Base-by-base conservation (phyloP, 2,113 vertebrate genomes). In the Cricetomys ansorgei region DNA sequence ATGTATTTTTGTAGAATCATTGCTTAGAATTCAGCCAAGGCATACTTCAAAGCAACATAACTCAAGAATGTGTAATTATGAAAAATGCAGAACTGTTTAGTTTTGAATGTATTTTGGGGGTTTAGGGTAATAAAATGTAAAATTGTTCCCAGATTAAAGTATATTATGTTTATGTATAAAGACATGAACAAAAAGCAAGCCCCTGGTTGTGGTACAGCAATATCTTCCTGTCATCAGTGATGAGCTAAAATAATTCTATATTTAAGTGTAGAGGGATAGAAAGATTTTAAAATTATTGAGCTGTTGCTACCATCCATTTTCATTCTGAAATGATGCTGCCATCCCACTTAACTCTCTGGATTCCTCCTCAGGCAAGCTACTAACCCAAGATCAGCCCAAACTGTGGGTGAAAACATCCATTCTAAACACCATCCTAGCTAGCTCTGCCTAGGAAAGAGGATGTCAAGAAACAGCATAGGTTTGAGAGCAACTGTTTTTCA, bases 191-290 rank as follows among this genome's bases (percentile, higher is more conserved):
- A 72, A 83, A 92, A 59, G 4, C 59, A 19, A 88, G 6, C 4
- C 4, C 1, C 16, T 27, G 21, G 29, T 91, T 87, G 27, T 72
- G 21, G 9, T 48, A 55, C 0, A 64, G 34, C 9, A 48, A 65
- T 15, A 3, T 40, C 4, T 89, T 0, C 37, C 1, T 77, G 6
- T 5, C 7, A 15, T 40, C 53, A n/a, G 0, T 3, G 9, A 21
- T 6, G 50, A 86, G 17, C 9, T 67, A 11, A 65, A 83, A 43
- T 43, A 67, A 45, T 5, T 16, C 1, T 0, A 25, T 62, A 34
- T 40, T 76, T 81, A 29, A 81, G 11, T 4, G 0, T 31, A 6
- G 55, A 59, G 16, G 16, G 7, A 13, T 27, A 85, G 25, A 48
- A 27, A 48, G 17, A 0, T 9, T 77, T 4, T 73, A 23, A 19